A percentile compares a stretch with the other conserved stretches of the same genome.
Evolutionary conservation across 2,113 vertebrate genomes (phyloP).

Genomic region (Pseudorhombus dupliciocellatus): DNA sequence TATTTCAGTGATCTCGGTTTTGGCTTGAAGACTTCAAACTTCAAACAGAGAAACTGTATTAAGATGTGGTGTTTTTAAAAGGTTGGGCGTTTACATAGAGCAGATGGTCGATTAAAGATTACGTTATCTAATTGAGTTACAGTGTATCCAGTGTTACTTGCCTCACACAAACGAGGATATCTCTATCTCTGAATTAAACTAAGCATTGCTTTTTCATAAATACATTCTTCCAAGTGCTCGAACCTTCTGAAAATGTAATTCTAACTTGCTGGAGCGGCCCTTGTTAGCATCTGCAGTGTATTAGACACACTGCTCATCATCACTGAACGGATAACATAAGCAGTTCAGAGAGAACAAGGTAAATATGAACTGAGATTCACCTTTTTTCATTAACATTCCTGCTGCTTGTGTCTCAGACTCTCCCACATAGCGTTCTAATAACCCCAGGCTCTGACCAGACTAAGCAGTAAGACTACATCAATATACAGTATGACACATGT

Average conservation of each 20-base stretch:
- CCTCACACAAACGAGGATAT: neutral
- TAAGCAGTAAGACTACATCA: constrained; percentile 51
- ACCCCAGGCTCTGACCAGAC: constrained; percentile 42
- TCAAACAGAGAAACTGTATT: constrained; percentile 11
- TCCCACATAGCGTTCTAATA: constrained; percentile 37
- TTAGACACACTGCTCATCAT: neutral
- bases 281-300: neutral
- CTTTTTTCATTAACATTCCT: constrained; percentile 54
- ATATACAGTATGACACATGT: constrained; percentile 48
- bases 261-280: neutral
- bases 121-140: neutral
- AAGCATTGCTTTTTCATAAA: neutral
- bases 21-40: neutral
- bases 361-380: constrained; percentile 39
- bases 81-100: neutral
- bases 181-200: neutral
- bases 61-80: neutral
- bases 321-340: neutral
- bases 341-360: constrained; percentile 4
- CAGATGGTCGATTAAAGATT: neutral
- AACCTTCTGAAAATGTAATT: neutral
- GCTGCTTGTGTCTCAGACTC: constrained; percentile 15
- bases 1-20: neutral
- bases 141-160: neutral
- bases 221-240: neutral